These are phyloP conservation scores for Malurus cyaneus DNA, from an alignment of 2,113 vertebrate species.

Conservation along the genomic window DNA sequence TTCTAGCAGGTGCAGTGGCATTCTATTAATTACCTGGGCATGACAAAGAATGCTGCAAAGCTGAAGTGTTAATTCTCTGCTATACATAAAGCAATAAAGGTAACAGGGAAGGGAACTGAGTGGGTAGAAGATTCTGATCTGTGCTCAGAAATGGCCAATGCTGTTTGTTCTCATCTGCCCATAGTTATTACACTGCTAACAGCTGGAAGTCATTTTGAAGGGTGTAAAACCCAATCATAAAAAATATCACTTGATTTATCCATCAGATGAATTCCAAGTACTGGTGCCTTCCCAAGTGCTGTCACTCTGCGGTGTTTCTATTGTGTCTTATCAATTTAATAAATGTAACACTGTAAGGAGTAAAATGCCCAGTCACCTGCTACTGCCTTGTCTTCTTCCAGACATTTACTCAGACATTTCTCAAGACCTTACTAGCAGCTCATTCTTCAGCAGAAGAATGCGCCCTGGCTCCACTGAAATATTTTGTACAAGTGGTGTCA, in stretches of 20 bases:
- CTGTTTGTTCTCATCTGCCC: not conserved
- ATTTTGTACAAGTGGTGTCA: not conserved
- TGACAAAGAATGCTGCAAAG: not conserved
- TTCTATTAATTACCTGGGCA: constrained; percentile 33
- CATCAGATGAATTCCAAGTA: not conserved
- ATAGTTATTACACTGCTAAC: not conserved
- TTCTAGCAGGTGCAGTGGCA: not conserved
- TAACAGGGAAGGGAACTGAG: not conserved
- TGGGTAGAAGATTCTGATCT: not conserved
- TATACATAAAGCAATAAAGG: not conserved
- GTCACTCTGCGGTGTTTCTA: not conserved
- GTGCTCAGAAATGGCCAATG: not conserved
- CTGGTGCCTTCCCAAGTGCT: not conserved
- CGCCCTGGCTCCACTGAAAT: not conserved
- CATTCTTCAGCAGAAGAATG: not conserved
- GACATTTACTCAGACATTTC: not conserved
- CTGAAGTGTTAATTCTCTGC: not conserved
- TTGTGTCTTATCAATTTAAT: not conserved
- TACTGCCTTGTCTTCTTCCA: not conserved
- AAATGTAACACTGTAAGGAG: not conserved
- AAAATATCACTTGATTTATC: not conserved
- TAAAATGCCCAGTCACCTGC: not conserved
- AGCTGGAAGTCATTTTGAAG: not conserved
- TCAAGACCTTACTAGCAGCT: not conserved
- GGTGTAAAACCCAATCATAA: not conserved